A percentile compares a stretch with the other conserved stretches of the same genome.
These are phyloP conservation scores for Aplocera efformata DNA, from an alignment of 2,888 invertebrate species.

Conservation along the genomic window DNA sequence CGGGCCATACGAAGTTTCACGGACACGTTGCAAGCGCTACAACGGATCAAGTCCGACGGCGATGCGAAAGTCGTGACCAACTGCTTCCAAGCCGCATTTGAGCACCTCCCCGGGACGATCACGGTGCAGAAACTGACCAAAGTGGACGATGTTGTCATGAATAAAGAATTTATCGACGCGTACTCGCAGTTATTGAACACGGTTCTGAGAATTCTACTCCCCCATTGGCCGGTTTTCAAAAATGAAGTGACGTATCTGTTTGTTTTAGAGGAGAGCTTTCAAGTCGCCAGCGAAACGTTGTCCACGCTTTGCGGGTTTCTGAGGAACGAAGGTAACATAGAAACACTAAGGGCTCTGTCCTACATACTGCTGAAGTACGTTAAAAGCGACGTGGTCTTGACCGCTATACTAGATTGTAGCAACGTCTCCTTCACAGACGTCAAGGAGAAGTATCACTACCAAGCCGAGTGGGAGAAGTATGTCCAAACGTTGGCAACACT, in stretches of 20 bases:
- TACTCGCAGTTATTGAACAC: conserved; percentile 76
- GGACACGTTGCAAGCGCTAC: conserved; percentile 46
- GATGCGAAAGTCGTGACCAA: conserved; percentile 42
- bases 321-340: conserved; percentile 53
- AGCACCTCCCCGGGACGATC: conserved; percentile 76
- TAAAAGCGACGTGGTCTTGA: conserved; percentile 80
- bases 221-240: conserved; percentile 80
- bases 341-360: conserved; percentile 53
- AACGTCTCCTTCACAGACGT: conserved; percentile 34
- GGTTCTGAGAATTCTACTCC: conserved; percentile 71
- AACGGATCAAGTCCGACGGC: conserved; percentile 49
- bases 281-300: conserved; percentile 70
- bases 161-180: conserved; percentile 54
- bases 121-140: conserved; percentile 84
- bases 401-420: conserved; percentile 64
- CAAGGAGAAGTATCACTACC: conserved; percentile 30
- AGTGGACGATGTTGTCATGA: conserved; percentile 59
- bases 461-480: conserved; percentile 71
- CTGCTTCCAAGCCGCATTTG: conserved; percentile 30
- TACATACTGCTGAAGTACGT: conserved; percentile 69
- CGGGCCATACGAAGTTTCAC: conserved; percentile 46
- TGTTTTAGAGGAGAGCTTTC: conserved; percentile 75
- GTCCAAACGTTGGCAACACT: conserved; percentile 83
- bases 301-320: conserved; percentile 67
- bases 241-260: conserved; percentile 67